Conservation (phyloP, 1,140 invertebrate genomes). For the Zaprionus nigranus region DNA sequence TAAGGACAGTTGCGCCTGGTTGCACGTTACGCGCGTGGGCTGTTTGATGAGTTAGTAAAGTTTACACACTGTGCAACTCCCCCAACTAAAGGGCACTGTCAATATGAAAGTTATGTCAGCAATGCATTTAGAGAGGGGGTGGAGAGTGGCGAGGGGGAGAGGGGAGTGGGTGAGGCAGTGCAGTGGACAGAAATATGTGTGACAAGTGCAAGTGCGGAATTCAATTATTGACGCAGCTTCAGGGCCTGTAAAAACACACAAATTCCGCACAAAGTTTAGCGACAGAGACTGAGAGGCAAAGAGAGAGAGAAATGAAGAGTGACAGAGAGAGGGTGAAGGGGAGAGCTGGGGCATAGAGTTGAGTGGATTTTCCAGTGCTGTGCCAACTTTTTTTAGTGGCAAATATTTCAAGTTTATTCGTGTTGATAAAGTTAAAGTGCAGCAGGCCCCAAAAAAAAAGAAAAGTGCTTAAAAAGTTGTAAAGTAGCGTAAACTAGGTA, state of each 20-base stretch:
- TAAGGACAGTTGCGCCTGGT: conserved; percentile 20
- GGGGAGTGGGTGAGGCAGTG: not conserved
- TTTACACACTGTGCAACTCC: conserved; percentile 47
- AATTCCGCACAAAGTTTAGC: conserved; percentile 14
- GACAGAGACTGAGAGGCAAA: not conserved
- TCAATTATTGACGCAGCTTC: conserved; percentile 59
- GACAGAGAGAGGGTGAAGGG: not conserved
- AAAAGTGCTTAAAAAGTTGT: conserved; percentile 2
- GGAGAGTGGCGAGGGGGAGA: too few species aligned
- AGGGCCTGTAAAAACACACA: conserved; percentile 22
- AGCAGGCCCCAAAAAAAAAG: not conserved
- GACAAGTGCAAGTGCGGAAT: conserved; percentile 57
- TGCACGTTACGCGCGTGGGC: conserved; percentile 16
- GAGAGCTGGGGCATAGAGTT: conserved; percentile 18
- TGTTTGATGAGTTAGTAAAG: conserved; percentile 57
- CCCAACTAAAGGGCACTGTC: conserved; percentile 38
- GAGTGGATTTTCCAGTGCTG: not conserved
- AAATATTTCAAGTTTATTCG: conserved; percentile 1
- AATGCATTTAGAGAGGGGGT: conserved; percentile 50
- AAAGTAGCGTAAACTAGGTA: not conserved
- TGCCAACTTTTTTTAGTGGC: conserved; percentile 13
- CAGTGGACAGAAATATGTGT: conserved; percentile 4
- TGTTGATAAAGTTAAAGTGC: not conserved
- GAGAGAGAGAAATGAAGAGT: not conserved
- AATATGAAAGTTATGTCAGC: conserved; percentile 69